Evolutionary conservation across 2,888 invertebrate species (phyloP), one percentile per base, ranked within the genome.

Genomic region (Eristalinus sepulchralis): DNA sequence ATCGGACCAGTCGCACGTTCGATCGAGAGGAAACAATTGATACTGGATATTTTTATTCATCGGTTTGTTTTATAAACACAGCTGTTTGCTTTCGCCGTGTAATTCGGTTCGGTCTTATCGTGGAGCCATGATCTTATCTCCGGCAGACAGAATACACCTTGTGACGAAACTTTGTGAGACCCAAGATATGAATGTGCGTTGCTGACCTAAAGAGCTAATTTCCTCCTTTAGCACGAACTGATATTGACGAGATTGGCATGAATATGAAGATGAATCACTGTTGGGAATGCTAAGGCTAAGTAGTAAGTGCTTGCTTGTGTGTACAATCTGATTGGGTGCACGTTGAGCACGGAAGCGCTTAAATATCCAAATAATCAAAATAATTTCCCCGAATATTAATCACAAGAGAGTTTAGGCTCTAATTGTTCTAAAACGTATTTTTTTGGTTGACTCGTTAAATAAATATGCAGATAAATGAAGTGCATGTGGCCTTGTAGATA

Each of bases 61-160:
- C 53, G 53, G 22, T 34, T 20, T 11, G 60, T 80, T 76, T 76
- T 80, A 76, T 76, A 47, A 80, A 72, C 57, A 63, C 76, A 76
- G 55, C 9, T 80, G 75, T 39, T 47, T 57, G 59, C 39, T 67
- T 31, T 63, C 68, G 57, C 31, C 64, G 36, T 53, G 1, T 53
- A 53, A 36, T 47, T 47, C 22, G 31, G 47, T 13, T 11, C 22
- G 62, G 20, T 36, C 64, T 33, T 71, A 75, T 83, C 78, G 66
- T 0, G 24, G n/a, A 53, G 1, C 6, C n/a, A 3, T 72, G 34
- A 55, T 10, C 34, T 79, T 79, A 53, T 73, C 68, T 73, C 22
- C 22, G 10, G 24, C 20, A 64, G 63, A 78, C 17, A 47, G 17
- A 17, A n/a, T 22, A 63, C 22, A 33, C n/a, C 17, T 36, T 36